Conservation (phyloP, 2,113 vertebrate species). For the Stigmatopora argus region DNA sequence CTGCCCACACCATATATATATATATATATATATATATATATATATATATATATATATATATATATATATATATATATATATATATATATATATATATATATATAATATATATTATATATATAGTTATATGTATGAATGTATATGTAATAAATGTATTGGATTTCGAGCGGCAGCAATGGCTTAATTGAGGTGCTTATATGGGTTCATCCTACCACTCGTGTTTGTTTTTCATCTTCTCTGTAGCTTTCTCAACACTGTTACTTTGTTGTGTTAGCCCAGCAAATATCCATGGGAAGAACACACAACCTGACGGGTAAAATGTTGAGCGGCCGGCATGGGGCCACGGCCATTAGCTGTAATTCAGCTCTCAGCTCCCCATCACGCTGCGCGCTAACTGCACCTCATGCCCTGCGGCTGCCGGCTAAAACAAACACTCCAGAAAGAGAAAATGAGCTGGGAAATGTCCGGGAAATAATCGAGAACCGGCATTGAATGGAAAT, state of each 20-base stretch:
- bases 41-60: no score
- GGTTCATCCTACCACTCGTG: not conserved
- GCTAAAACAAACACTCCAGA: conserved; percentile 41
- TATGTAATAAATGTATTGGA: no score
- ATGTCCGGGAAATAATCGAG: not conserved
- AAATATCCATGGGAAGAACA: conserved; percentile 31
- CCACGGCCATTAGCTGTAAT: conserved; percentile 49
- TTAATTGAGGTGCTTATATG: conserved; percentile 7
- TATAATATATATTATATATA: no score
- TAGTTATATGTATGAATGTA: no score
- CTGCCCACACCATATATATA: no score
- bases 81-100: no score
- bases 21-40: no score
- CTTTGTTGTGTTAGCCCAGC: not conserved
- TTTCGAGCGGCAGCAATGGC: no score
- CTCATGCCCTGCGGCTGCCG: conserved; percentile 31
- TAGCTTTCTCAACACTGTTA: not conserved
- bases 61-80: no score
- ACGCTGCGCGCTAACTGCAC: conserved; percentile 28
- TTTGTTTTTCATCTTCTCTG: not conserved
- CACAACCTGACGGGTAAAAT: conserved; percentile 54
- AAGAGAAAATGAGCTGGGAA: not conserved
- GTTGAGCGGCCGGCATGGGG: conserved; percentile 38
- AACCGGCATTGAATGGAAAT: conserved; percentile 40
- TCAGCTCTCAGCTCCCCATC: conserved; percentile 54